Conservation (phyloP, 2,888 invertebrate genomes). For the Resseliella maxima region DNA sequence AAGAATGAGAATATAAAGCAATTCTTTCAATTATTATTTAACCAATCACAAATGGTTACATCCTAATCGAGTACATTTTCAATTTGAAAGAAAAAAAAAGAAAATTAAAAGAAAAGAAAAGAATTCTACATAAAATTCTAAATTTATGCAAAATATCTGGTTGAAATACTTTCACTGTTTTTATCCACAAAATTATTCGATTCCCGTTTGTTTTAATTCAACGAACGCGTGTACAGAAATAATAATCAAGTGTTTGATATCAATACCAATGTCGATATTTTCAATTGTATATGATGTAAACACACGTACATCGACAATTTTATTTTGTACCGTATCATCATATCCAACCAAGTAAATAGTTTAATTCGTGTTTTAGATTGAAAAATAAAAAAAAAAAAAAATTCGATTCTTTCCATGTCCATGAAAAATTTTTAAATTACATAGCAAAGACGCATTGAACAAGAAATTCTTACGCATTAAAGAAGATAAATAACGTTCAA, state of each 20-base stretch:
- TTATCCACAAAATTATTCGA: too few relatives aligned
- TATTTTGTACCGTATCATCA: neutral
- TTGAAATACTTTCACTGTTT: too few relatives aligned
- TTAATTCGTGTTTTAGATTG: neutral
- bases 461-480: neutral
- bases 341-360: neutral
- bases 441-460: neutral
- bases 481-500: too few relatives aligned
- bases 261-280: neutral
- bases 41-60: neutral
- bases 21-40: slow-evolving; percentile 31
- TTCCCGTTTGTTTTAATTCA: too few relatives aligned
- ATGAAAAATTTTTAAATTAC: slow-evolving; percentile 55
- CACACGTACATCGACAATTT: neutral
- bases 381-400: neutral
- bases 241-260: neutral
- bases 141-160: too few relatives aligned
- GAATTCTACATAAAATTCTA: too few relatives aligned
- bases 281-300: neutral
- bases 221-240: too few relatives aligned
- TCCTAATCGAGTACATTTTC: neutral
- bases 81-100: neutral
- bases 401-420: slow-evolving; percentile 23
- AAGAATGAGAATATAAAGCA: neutral
- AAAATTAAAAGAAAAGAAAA: neutral